A percentile compares a stretch with the other conserved stretches of the same genome.
These are phyloP conservation scores for Eurytoma adleriae DNA, from an alignment of 2,888 invertebrate species.

Conservation along the genomic window DNA sequence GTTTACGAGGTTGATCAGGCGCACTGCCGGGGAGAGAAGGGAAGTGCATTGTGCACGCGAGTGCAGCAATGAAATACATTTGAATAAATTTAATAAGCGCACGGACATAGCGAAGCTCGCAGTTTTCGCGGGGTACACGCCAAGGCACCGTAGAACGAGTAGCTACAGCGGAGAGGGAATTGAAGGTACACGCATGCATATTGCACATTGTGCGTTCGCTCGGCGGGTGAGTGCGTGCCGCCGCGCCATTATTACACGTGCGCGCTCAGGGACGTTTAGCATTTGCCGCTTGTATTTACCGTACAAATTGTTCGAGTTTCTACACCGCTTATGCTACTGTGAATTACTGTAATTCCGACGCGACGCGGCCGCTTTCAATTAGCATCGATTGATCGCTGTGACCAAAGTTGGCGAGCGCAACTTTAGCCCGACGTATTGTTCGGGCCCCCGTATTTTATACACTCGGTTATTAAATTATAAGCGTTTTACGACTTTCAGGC, in stretches of 20 bases:
- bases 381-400: constrained; percentile 46
- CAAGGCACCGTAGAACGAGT: not conserved
- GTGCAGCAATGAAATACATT: not conserved
- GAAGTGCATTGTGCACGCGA: not conserved
- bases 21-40: not conserved
- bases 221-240: not conserved
- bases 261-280: constrained; percentile 31
- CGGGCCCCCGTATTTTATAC: not conserved
- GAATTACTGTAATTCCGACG: constrained; percentile 41
- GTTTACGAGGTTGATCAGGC: not conserved
- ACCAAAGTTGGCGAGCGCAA: constrained; percentile 4
- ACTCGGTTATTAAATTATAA: constrained; percentile 6
- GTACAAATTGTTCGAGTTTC: constrained; percentile 41
- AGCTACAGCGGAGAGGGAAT: not conserved
- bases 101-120: not conserved
- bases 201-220: constrained; percentile 5
- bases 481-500: not conserved
- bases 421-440: constrained; percentile 1
- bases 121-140: not conserved
- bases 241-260: constrained; percentile 22
- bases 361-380: constrained; percentile 41
- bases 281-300: constrained; percentile 37
- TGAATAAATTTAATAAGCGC: not conserved
- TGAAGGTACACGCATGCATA: not conserved
- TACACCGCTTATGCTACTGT: not conserved